Conservation (phyloP, 2,113 vertebrate genomes). For the Dromas ardeola region DNA sequence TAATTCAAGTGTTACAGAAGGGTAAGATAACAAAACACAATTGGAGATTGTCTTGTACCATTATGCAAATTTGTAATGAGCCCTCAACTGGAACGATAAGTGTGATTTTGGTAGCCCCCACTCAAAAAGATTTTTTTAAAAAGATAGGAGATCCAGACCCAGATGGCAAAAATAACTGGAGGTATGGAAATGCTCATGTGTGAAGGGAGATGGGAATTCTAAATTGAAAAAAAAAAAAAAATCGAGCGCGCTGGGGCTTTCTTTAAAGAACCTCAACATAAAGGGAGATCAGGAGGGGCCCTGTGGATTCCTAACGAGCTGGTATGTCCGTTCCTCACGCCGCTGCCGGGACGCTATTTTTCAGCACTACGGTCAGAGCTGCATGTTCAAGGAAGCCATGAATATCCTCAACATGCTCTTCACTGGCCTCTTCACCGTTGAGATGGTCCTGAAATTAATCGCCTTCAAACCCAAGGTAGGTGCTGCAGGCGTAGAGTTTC, state of each 20-base stretch:
- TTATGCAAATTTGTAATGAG: neutral
- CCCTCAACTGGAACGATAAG: neutral
- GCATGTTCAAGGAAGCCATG: conserved; percentile 95
- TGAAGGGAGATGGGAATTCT: neutral
- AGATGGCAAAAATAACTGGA: neutral
- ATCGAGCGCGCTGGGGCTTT: fast-evolving
- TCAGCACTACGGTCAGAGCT: conserved; percentile 97
- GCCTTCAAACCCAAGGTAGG: conserved; percentile 99
- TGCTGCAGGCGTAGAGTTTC: neutral
- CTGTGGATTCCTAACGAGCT: neutral
- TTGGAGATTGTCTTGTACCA: neutral
- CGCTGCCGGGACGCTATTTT: neutral
- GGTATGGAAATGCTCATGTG: neutral
- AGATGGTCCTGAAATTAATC: conserved; percentile 99
- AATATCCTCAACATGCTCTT: conserved; percentile 99
- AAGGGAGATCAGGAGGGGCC: neutral
- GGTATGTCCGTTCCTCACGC: neutral
- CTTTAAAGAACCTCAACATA: neutral
- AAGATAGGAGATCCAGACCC: neutral
- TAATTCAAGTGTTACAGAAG: neutral
- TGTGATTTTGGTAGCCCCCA: neutral
- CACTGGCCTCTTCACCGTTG: conserved; percentile 98
- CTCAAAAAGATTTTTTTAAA: neutral
- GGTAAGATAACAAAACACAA: neutral
- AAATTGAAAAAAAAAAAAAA: neutral